A percentile compares a stretch with the other conserved stretches of the same genome.
Evolutionary conservation across 2,888 invertebrate genomes (phyloP).

Genomic region (Pseudococcus longispinus): DNA sequence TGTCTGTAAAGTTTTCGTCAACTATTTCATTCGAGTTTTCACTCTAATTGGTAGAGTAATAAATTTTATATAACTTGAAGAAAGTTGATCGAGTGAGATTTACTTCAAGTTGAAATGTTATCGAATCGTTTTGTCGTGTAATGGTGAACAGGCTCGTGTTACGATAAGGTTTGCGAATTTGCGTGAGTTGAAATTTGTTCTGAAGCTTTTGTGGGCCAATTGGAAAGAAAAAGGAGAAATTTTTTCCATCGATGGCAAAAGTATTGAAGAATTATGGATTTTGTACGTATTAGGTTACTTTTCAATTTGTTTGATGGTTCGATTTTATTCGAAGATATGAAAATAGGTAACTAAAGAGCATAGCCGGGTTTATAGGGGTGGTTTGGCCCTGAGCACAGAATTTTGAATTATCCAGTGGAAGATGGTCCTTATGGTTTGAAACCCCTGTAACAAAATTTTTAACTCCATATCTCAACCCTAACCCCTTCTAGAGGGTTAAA

Average conservation of each 20-base stretch:
- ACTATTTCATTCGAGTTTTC: not conserved
- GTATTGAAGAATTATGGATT: too few relatives aligned
- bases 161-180: not conserved
- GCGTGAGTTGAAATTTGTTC: not conserved
- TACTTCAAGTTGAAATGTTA: not conserved
- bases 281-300: too few relatives aligned
- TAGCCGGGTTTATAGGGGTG: too few relatives aligned
- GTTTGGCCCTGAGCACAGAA: too few relatives aligned
- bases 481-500: too few relatives aligned
- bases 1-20: not conserved
- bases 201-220: not conserved
- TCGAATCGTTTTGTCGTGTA: not conserved
- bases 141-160: not conserved
- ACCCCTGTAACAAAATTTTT: too few relatives aligned
- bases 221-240: not conserved
- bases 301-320: too few relatives aligned
- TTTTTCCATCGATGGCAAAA: not conserved
- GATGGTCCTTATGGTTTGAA: too few relatives aligned
- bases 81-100: not conserved
- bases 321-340: too few relatives aligned
- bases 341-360: too few relatives aligned
- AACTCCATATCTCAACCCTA: too few relatives aligned
- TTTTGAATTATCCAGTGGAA: too few relatives aligned
- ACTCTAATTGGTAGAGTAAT: not conserved
- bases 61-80: not conserved